phyloP scores from a whole-genome alignment of 2,888 invertebrate genomes.

The Seira musarum region DNA sequence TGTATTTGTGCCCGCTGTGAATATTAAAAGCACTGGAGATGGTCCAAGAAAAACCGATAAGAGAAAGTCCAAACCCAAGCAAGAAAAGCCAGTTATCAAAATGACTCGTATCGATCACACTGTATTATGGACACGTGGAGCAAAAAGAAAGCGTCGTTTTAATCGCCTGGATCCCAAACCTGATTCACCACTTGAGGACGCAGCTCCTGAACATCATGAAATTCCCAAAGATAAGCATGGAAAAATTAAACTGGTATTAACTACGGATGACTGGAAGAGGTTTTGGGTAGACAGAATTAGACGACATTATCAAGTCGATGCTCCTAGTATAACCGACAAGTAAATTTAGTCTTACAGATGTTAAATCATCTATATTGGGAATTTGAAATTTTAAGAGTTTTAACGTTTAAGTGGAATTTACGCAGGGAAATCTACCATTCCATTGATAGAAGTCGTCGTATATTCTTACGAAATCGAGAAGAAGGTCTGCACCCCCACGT shows the following conservation, averaged over 20 bases:
- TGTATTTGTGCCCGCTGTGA: not conserved
- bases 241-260: slow-evolving; percentile 10
- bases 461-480: slow-evolving; percentile 21
- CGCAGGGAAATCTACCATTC: slow-evolving; percentile 28
- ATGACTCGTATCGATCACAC: slow-evolving; percentile 18
- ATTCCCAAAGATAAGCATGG: not conserved
- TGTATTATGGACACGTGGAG: slow-evolving; percentile 22
- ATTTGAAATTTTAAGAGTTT: too few relatives aligned
- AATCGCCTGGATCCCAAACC: slow-evolving; percentile 48
- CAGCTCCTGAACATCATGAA: not conserved
- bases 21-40: not conserved
- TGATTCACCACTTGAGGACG: slow-evolving; percentile 6
- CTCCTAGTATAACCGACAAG: slow-evolving; percentile 39
- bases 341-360: slow-evolving; percentile 11
- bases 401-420: too few relatives aligned
- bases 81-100: not conserved
- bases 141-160: slow-evolving; percentile 7
- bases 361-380: too few relatives aligned
- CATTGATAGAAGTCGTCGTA: slow-evolving; percentile 34
- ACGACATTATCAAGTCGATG: not conserved
- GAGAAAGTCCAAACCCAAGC: not conserved
- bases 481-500: not conserved
- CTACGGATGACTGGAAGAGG: slow-evolving; percentile 33
- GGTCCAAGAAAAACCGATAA: not conserved
- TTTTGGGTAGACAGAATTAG: slow-evolving; percentile 45